A percentile compares a stretch with the other conserved stretches of the same genome.
These are phyloP conservation scores for human (Homo sapiens) DNA, from an alignment of 2,113 vertebrate species.

Conservation along the genomic window GRCh38 chr2:97688501-97689000, in stretches of 20 bases:
- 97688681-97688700: neutral
- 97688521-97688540: neutral
- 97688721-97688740: neutral
- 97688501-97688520: neutral
- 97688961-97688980: neutral
- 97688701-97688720: neutral
- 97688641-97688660: neutral
- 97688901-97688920: neutral
- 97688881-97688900: constrained; percentile 50
- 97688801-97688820: neutral
- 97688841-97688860: neutral
- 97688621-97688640: neutral
- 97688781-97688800: neutral
- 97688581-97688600: neutral
- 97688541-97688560: neutral
- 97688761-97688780: neutral
- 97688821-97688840: neutral
- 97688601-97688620: neutral
- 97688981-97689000: constrained; percentile 37
- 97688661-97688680: neutral
- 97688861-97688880: neutral
- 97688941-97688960: neutral
- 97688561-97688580: neutral
- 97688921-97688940: rapidly evolving
- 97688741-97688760: neutral